Percentiles rank a stretch among this genome's conserved stretches.
phyloP scores from a whole-genome alignment of 2,113 vertebrate genomes.

The Bostrychus sinensis region DNA sequence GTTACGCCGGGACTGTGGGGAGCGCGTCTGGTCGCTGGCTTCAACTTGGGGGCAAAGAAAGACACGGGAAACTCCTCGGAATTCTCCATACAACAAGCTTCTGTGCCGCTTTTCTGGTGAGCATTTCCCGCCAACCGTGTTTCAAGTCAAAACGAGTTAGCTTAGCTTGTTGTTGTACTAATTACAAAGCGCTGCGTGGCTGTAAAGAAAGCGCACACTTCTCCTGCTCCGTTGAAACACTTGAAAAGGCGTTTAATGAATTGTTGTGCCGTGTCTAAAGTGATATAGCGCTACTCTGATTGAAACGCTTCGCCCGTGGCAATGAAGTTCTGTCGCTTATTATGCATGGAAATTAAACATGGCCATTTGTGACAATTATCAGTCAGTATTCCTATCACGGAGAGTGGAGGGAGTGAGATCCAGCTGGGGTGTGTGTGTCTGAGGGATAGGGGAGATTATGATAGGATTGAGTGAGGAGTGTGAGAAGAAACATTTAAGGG shows the following conservation, averaged over 20 bases:
- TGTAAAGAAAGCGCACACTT: constrained; percentile 1
- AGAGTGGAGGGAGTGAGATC: constrained; percentile 29
- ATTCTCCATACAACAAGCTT: constrained; percentile 74
- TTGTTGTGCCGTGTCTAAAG: constrained; percentile 19
- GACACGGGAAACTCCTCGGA: constrained; percentile 74
- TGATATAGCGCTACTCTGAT: neutral
- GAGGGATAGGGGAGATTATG: constrained; percentile 33
- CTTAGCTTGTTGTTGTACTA: neutral
- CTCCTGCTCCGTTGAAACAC: neutral
- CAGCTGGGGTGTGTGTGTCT: constrained; percentile 20
- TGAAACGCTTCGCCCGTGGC: constrained; percentile 13
- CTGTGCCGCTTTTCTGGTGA: constrained; percentile 61
- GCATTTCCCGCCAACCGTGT: constrained; percentile 28
- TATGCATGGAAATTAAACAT: constrained; percentile 43
- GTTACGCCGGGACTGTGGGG: constrained; percentile 67
- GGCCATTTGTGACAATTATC: constrained; percentile 51
- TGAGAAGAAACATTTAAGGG: constrained; percentile 59
- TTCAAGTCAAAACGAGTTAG: constrained; percentile 7
- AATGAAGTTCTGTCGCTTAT: constrained; percentile 40
- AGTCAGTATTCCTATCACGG: constrained; percentile 48
- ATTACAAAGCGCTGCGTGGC: constrained; percentile 2
- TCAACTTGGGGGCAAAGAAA: constrained; percentile 76
- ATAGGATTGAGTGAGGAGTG: constrained; percentile 45
- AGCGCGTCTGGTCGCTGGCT: constrained; percentile 62
- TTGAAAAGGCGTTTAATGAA: constrained; percentile 9